Evolutionary conservation across 2,888 invertebrate genomes (phyloP).

Genomic region (Drosophila kuntzei): DNA sequence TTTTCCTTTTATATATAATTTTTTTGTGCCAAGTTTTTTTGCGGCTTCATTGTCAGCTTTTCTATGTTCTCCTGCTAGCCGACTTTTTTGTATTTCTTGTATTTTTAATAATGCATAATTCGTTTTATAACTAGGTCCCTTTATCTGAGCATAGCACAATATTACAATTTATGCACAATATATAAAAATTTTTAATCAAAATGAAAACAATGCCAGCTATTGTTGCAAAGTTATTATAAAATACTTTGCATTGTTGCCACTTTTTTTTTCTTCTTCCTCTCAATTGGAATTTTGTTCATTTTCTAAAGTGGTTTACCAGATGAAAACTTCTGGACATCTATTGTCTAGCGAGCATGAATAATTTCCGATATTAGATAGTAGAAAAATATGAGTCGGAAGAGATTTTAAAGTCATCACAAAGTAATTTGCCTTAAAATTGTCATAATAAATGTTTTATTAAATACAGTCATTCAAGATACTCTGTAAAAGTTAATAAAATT

Average conservation of each 20-base stretch:
- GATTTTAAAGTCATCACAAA: neutral
- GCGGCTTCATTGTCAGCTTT: constrained; percentile 77
- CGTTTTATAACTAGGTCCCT: constrained; percentile 71
- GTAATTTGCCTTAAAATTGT: too few species aligned
- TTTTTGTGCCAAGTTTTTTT: constrained; percentile 60
- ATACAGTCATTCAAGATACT: too few species aligned
- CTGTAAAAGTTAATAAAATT: too few species aligned
- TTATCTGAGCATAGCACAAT: constrained; percentile 40
- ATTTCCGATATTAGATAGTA: constrained; percentile 21
- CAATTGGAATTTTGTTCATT: constrained; percentile 48
- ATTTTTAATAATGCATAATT: constrained; percentile 80
- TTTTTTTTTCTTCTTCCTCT: neutral
- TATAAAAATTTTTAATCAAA: constrained; percentile 69
- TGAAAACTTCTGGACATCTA: constrained; percentile 43
- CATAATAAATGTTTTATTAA: too few species aligned
- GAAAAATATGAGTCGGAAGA: neutral
- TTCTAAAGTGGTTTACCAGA: constrained; percentile 55
- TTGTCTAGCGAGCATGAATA: constrained; percentile 55
- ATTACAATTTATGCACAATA: constrained; percentile 70
- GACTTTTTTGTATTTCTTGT: constrained; percentile 44
- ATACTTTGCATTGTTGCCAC: constrained; percentile 57
- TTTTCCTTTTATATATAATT: constrained; percentile 15
- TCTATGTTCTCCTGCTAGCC: constrained; percentile 28
- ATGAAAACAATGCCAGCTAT: constrained; percentile 74
- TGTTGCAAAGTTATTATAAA: constrained; percentile 70